These are phyloP conservation scores for Microcebus murinus DNA, from an alignment of 2,113 vertebrate genomes.

Conservation along the genomic window DNA sequence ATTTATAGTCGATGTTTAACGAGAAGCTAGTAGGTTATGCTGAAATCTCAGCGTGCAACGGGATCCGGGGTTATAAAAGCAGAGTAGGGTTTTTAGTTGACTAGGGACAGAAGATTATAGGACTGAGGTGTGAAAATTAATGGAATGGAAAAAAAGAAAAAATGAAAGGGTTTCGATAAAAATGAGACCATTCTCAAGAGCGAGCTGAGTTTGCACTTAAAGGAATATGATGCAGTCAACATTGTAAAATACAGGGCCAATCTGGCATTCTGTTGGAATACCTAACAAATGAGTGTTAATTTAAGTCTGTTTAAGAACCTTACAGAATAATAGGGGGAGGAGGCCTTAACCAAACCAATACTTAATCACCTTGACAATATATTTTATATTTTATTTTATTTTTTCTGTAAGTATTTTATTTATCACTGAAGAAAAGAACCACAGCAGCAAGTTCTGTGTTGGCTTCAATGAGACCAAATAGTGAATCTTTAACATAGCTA, in stretches of 20 bases:
- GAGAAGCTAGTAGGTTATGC: background rate
- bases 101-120: background rate
- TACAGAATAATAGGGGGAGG: background rate
- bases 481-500: too few species aligned
- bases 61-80: background rate
- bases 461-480: too few species aligned
- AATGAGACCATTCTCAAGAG: background rate
- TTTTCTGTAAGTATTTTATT: too few species aligned
- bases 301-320: slow-evolving; percentile 8
- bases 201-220: background rate
- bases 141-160: background rate
- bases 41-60: background rate
- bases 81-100: background rate
- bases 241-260: background rate
- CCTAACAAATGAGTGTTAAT: background rate
- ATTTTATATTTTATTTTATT: too few species aligned
- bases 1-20: background rate
- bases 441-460: too few species aligned
- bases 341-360: background rate
- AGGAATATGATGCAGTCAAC: background rate
- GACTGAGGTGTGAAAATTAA: background rate
- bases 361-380: background rate
- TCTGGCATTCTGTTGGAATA: background rate
- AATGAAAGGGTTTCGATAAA: slow-evolving; percentile 16
- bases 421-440: too few species aligned